phyloP scores from a whole-genome alignment of 1,140 invertebrate genomes.

The Drosophila lini region DNA sequence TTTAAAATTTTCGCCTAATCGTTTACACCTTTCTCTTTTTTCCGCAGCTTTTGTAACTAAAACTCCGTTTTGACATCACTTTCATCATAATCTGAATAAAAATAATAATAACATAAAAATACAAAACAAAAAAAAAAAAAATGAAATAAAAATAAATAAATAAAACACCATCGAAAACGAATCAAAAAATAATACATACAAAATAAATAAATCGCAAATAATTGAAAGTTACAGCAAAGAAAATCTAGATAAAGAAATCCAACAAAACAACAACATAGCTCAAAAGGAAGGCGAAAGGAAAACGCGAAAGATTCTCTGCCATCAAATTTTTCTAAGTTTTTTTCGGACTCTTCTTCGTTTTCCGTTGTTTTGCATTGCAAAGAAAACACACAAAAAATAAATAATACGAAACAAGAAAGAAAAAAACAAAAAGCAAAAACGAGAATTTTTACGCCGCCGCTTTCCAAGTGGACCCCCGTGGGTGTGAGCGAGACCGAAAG shows the following conservation, averaged over 20 bases:
- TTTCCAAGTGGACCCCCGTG: constrained; percentile 25
- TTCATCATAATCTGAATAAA: constrained; percentile 84
- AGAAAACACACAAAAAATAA: constrained; percentile 34
- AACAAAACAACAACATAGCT: constrained; percentile 67
- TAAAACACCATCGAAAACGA: constrained; percentile 84
- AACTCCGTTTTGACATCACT: constrained; percentile 86
- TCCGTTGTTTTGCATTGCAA: constrained; percentile 58
- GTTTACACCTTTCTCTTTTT: constrained; percentile 34
- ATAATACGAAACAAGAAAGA: constrained; percentile 17
- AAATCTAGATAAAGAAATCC: constrained; percentile 43
- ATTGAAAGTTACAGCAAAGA: constrained; percentile 62
- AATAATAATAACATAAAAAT: constrained; percentile 75
- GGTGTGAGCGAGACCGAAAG: constrained; percentile 53
- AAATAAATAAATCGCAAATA: constrained; percentile 64
- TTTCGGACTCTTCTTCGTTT: constrained; percentile 70
- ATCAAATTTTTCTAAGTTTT: constrained; percentile 75
- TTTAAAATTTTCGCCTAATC: constrained; percentile 26
- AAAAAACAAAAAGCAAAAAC: constrained; percentile 37
- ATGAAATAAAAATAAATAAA: constrained; percentile 58
- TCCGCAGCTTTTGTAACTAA: constrained; percentile 91
- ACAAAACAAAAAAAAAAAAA: constrained; percentile 61
- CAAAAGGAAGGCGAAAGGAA: constrained; percentile 70
- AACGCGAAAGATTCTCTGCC: constrained; percentile 56
- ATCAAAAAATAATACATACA: constrained; percentile 77
- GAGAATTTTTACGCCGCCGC: constrained; percentile 37